Conservation (phyloP, 92 coral and sea anemone species). For the Epizoanthus stellaris region DNA sequence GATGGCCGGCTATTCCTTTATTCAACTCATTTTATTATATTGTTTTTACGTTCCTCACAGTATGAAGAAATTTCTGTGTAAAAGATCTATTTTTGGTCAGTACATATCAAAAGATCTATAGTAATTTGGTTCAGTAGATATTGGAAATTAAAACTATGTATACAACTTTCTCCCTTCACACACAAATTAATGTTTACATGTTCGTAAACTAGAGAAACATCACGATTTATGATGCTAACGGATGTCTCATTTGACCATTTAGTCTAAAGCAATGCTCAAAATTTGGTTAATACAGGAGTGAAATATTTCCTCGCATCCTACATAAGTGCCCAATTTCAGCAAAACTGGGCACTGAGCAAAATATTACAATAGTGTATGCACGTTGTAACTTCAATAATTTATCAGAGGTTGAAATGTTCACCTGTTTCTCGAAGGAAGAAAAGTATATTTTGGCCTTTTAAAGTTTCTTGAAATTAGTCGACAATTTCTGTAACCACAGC, state of each 20-base stretch:
- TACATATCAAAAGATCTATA: slow-evolving; percentile 12
- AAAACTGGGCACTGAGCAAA: not conserved
- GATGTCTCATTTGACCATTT: no score
- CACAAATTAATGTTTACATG: not conserved
- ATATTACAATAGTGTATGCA: not conserved
- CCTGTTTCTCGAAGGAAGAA: slow-evolving; percentile 16
- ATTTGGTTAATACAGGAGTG: no score
- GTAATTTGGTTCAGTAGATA: slow-evolving; percentile 10
- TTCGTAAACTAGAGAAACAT: not conserved
- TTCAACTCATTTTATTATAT: not conserved
- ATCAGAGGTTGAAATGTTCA: not conserved
- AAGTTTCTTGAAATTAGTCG: slow-evolving; percentile 7
- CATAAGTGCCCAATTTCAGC: not conserved
- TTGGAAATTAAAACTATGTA: not conserved
- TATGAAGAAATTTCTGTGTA: not conserved
- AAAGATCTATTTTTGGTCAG: slow-evolving; percentile 15
- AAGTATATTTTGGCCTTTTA: slow-evolving; percentile 15
- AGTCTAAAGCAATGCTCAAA: no score
- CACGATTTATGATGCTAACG: not conserved
- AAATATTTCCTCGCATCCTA: no score
- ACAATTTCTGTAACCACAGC: slow-evolving; percentile 10
- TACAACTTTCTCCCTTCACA: not conserved
- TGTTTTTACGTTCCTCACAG: not conserved
- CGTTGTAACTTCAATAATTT: slow-evolving; percentile 19
- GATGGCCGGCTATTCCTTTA: not conserved